A percentile compares a stretch with the other conserved stretches of the same genome.
Conservation (phyloP, 2,797 vertebrate genomes). For the Leptodactylus fallax region DNA sequence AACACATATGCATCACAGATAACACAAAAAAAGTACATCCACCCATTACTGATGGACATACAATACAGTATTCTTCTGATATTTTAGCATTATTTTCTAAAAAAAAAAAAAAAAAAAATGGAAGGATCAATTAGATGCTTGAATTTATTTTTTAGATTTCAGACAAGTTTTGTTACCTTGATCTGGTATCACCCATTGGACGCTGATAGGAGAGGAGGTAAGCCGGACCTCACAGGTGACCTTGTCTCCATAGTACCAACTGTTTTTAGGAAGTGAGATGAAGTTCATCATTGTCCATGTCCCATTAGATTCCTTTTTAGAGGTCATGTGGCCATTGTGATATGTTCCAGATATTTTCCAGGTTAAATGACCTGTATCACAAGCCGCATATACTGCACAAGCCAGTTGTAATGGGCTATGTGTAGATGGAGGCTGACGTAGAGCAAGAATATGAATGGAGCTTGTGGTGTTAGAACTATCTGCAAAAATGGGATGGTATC, state of each 20-base stretch:
- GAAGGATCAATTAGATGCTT: too few relatives aligned
- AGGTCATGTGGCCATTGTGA: not conserved
- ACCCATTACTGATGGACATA: too few relatives aligned
- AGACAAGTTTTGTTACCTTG: too few relatives aligned
- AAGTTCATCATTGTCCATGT: not conserved
- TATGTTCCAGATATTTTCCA: conserved; percentile 45
- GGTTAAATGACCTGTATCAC: not conserved
- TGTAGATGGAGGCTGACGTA: too few relatives aligned
- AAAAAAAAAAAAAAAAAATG: too few relatives aligned
- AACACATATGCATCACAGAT: too few relatives aligned
- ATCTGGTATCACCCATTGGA: not conserved
- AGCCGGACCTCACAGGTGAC: conserved; percentile 6
- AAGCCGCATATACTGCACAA: not conserved
- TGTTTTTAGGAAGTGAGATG: not conserved
- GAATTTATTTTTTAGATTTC: too few relatives aligned
- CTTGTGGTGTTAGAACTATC: conserved; percentile 2
- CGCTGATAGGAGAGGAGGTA: not conserved
- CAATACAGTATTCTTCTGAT: too few relatives aligned
- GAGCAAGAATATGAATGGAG: conserved; percentile 1
- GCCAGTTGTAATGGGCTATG: not conserved
- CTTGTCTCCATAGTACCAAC: not conserved
- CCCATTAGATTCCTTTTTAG: not conserved
- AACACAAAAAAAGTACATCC: too few relatives aligned
- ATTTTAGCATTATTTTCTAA: too few relatives aligned
- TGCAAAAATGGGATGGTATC: not conserved